A percentile compares a stretch with the other conserved stretches of the same genome.
phyloP scores from a whole-genome alignment of 2,113 vertebrate genomes.

The Tragulus kanchil region DNA sequence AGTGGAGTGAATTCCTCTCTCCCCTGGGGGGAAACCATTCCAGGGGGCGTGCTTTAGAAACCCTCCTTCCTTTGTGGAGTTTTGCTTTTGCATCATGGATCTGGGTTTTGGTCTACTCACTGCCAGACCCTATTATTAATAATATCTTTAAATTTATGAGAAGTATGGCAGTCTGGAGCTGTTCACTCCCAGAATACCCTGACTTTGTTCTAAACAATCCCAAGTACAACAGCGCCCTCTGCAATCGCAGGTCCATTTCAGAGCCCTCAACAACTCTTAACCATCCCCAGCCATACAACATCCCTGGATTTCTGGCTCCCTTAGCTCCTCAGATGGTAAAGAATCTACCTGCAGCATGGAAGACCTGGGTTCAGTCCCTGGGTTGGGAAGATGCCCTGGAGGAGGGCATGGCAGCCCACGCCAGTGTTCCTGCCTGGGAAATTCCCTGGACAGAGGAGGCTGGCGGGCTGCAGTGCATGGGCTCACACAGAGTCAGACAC shows the following conservation, averaged over 20 bases:
- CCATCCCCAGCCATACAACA: not conserved
- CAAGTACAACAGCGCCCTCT: not conserved
- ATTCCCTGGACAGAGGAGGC: no score
- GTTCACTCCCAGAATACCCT: slow-evolving; percentile 40
- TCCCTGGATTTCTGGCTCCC: not conserved
- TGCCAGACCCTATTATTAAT: slow-evolving; percentile 53
- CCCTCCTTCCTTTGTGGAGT: not conserved
- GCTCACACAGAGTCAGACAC: no score
- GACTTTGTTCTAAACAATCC: not conserved
- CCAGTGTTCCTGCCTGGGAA: no score
- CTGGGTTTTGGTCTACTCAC: slow-evolving; percentile 44
- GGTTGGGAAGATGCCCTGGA: no score
- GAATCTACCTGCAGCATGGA: no score
- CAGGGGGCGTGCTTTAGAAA: slow-evolving; percentile 19
- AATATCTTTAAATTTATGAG: slow-evolving; percentile 62
- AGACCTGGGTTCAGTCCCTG: no score
- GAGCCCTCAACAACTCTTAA: not conserved
- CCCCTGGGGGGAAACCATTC: slow-evolving; percentile 5
- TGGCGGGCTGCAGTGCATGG: no score
- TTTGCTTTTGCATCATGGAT: slow-evolving; percentile 50
- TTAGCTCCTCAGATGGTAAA: no score
- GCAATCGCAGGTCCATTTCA: not conserved
- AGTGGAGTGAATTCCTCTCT: not conserved
- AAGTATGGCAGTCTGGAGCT: not conserved
- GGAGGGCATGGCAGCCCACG: no score